Conservation (phyloP, 2,888 invertebrate genomes). For the Baccha elongata region DNA sequence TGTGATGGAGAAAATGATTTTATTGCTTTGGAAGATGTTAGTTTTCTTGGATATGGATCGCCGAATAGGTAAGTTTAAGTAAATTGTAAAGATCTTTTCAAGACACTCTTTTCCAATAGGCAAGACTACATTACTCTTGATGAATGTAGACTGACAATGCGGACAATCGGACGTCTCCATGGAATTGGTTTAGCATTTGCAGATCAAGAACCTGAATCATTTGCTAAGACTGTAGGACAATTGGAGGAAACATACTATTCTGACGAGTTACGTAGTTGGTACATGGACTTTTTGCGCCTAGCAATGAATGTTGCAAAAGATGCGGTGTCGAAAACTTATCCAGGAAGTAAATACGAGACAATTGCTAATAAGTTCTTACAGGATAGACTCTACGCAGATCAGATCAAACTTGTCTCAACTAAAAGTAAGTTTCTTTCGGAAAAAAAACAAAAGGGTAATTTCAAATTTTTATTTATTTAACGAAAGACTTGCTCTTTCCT, state of each 20-base stretch:
- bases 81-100: too few relatives aligned
- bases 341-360: slow-evolving; percentile 84
- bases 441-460: too few relatives aligned
- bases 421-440: slow-evolving; percentile 77
- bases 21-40: slow-evolving; percentile 84
- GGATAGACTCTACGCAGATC: slow-evolving; percentile 83
- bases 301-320: slow-evolving; percentile 84
- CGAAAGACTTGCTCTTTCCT: too few relatives aligned
- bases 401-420: slow-evolving; percentile 80
- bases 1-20: slow-evolving; percentile 84
- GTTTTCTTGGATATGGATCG: slow-evolving; percentile 82
- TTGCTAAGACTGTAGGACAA: slow-evolving; percentile 81
- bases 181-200: slow-evolving; percentile 85
- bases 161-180: slow-evolving; percentile 85
- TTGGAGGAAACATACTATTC: slow-evolving; percentile 85
- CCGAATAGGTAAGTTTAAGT: slow-evolving; percentile 79
- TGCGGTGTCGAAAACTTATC: slow-evolving; percentile 86
- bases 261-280: slow-evolving; percentile 84
- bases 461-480: not conserved
- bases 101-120: slow-evolving; percentile 76
- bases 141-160: slow-evolving; percentile 83
- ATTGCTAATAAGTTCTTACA: slow-evolving; percentile 84
- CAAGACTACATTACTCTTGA: slow-evolving; percentile 84
- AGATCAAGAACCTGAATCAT: slow-evolving; percentile 84
- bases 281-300: slow-evolving; percentile 83